Evolutionary conservation across 2,888 invertebrate species (phyloP), one percentile per base, ranked within the genome.

Genomic region (Ormyrus labotus): DNA sequence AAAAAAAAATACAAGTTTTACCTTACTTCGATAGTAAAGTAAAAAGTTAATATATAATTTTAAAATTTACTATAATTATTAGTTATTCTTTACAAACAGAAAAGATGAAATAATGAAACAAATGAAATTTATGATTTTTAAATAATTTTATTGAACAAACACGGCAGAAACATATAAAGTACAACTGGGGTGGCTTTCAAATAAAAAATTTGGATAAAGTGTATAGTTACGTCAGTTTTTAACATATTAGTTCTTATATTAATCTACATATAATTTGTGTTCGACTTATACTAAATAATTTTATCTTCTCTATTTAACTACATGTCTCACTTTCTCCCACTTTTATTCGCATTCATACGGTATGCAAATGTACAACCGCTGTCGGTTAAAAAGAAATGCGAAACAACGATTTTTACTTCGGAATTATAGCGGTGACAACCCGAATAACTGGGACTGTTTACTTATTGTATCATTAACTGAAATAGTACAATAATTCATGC

Each of bases 131-230:
- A 45, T 7, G 58, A 60, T 72, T 83, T 34, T 80, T 80, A 51
- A 72, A 75, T 55, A 63, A 61, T 81, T 83, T 83, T 83, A 83
- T 83, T 83, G 81, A 82, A 83, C 82, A 82, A 83, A 69, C 80
- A 80, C 72, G 69, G 69, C 79, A 61, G 76, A 80, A 82, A 82
- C 82, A 76, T 79, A 74, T 47, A 80, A 83, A 78, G 68, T 81
- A 79, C 58, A 73, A 80, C 68, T 81, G 65, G 70, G 50, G 61
- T 13, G 67, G 55, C 67, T 67, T 78, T 79, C 58, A 79, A 82
- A 83, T 81, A 81, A 81, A 83, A 83, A 83, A 83, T 78, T 70
- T 78, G 60, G 57, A 71, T 81, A 34, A 67, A 64, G 70, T 76
- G 60, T 76, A 79, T 60, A 79, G n/a, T 68, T 79, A 69, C 64